phyloP scores from a whole-genome alignment of 2,113 vertebrate genomes.

The Xenopus laevis region DNA sequence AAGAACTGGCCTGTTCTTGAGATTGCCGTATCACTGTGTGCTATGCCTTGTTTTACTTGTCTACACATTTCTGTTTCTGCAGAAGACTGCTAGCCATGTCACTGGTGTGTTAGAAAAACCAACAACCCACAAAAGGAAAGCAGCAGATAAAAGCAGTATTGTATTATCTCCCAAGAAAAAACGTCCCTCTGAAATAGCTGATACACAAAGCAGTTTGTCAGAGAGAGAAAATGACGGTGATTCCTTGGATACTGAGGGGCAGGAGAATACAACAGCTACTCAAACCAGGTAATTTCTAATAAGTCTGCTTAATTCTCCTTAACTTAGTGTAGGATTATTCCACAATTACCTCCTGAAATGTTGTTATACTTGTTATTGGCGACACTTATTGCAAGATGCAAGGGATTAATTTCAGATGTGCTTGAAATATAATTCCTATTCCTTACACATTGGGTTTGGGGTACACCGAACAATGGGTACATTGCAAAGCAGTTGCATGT shows the following conservation, averaged over 20 bases:
- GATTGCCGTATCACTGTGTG: background rate
- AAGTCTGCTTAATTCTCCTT: background rate
- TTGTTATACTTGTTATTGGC: too few relatives aligned
- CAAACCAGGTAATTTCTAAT: background rate
- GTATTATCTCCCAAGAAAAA: constrained; percentile 34
- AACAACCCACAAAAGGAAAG: constrained; percentile 22
- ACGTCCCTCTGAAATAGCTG: background rate
- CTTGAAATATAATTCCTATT: too few relatives aligned
- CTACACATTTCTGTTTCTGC: constrained; percentile 22
- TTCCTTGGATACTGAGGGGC: background rate
- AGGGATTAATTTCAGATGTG: too few relatives aligned
- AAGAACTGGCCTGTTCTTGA: too few relatives aligned
- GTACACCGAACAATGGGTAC: too few relatives aligned
- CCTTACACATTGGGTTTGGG: too few relatives aligned
- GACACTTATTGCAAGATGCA: too few relatives aligned
- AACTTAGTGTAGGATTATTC: too few relatives aligned
- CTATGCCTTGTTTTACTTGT: background rate
- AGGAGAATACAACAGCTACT: background rate
- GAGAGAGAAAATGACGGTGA: constrained; percentile 26
- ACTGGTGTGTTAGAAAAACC: constrained; percentile 20
- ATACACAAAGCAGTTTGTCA: background rate
- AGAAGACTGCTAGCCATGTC: constrained; percentile 27
- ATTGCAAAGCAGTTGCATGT: too few relatives aligned
- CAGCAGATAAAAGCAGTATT: background rate
- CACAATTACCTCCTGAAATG: too few relatives aligned